Conservation (phyloP, 2,797 vertebrate genomes). For the Triplophysa bombifrons region DNA sequence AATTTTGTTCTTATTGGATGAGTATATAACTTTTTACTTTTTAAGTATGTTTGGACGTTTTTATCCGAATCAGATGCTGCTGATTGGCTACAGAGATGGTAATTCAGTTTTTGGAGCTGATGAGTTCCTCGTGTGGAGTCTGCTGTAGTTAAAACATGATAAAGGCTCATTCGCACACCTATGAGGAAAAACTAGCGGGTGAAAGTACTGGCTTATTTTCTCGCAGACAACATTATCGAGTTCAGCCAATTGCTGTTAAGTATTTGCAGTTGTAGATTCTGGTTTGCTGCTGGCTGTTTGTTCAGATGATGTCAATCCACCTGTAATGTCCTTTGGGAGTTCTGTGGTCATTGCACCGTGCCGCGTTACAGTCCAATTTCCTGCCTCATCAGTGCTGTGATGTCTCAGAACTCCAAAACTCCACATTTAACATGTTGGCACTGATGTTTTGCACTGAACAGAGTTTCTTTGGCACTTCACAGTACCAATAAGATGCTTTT, state of each 20-base stretch:
- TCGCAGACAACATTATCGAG: conserved; percentile 38
- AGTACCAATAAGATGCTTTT: conserved; percentile 18
- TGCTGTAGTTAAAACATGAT: conserved; percentile 14
- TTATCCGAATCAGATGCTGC: conserved; percentile 32
- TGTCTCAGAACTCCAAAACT: conserved; percentile 19
- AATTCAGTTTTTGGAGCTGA: conserved; percentile 3
- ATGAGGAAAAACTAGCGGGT: conserved; percentile 16
- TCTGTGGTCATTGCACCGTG: conserved; percentile 22
- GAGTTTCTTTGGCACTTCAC: conserved; percentile 14
- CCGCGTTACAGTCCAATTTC: conserved; percentile 17
- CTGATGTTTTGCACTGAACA: conserved; percentile 8
- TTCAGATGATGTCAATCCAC: conserved; percentile 52
- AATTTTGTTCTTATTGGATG: conserved; percentile 44
- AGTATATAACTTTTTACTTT: conserved; percentile 1
- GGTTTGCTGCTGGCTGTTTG: conserved; percentile 43
- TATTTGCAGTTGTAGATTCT: conserved; percentile 42
- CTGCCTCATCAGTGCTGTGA: conserved; percentile 34
- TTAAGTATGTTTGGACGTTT: background rate
- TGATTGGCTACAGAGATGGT: conserved; percentile 21
- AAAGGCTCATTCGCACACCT: conserved; percentile 7
- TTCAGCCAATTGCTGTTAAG: conserved; percentile 24
- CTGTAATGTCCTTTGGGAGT: conserved; percentile 36
- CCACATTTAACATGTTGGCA: conserved; percentile 24
- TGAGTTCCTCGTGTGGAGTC: conserved; percentile 24
- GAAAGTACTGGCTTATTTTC: conserved; percentile 30